Evolutionary conservation across 2,797 vertebrate species (phyloP).

Genomic region (Oceanodroma leucorhoa): DNA sequence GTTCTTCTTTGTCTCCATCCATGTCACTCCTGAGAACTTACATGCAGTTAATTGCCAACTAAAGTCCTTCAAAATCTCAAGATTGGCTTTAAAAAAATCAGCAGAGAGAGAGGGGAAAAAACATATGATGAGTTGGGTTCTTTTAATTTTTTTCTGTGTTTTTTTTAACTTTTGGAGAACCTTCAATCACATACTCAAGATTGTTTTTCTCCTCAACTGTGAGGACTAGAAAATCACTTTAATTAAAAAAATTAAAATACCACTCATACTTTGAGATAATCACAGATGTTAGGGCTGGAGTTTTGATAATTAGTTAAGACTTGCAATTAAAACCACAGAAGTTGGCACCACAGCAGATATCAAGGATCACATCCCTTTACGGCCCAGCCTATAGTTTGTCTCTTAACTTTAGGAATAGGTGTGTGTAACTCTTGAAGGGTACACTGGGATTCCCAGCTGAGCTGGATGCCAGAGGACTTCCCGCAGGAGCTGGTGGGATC

Average conservation of each 20-base stretch:
- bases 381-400: neutral
- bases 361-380: neutral
- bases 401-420: neutral
- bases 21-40: neutral
- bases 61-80: slow-evolving; percentile 7
- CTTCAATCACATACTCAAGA: neutral
- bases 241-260: neutral
- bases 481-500: neutral
- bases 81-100: neutral
- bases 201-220: neutral
- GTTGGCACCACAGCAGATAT: neutral
- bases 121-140: neutral
- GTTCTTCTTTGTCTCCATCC: neutral
- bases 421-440: neutral
- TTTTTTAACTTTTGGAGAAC: slow-evolving; percentile 6
- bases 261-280: neutral
- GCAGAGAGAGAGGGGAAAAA: neutral
- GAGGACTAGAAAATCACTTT: neutral
- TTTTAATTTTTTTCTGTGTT: neutral
- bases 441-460: neutral
- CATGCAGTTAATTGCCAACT: neutral
- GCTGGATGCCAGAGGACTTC: neutral
- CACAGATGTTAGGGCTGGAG: neutral
- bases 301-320: neutral
- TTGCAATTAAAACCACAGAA: neutral